Evolutionary conservation across 2,888 invertebrate species (phyloP), one percentile per base, ranked within the genome.

Genomic region (Rhopalosiphum nymphaeae): DNA sequence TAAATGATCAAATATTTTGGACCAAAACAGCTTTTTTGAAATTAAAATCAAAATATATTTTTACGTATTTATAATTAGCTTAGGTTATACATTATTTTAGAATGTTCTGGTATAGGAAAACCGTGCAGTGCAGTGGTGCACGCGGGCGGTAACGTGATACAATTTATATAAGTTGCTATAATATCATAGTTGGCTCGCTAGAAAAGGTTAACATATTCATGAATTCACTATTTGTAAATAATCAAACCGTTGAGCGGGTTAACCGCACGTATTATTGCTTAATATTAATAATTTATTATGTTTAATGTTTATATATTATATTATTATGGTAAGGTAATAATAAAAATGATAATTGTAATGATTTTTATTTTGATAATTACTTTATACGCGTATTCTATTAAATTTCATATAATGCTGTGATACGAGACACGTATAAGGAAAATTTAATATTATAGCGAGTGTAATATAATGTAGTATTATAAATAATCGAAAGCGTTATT

Each of bases 151-250:
- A 44, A 86, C 49, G 87, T 49, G 61, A 61, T 87, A 87, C 61
- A 87, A 87, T 92, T 92, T 92, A 87, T 87, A 61, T 49, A 13
- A n/a, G 42, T 26, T 46, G 85, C 85, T 44, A 44, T 85, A 44
- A 44, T 85, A 85, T 85, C 13, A 42, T 85, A 46, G 57, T 57
- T 46, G n/a, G 5, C 86, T 61, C n/a, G 61, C 36, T 61, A 92
- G 36, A 92, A 78, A 92, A 92, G 92, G 92, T 92, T 87, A 92
- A 92, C 92, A 26, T 92, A 87, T 92, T 87, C 92, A 61, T 92
- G 86, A 87, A 87, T 61, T 57, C 61, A 46, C 57, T 87, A 46
- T 61, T 61, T 87, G 91, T 84, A 84, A 91, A 92, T 85, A 91
- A n/a, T 85, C 61, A 11, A 46, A 67, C 57, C 46, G 25, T 44